phyloP scores from a whole-genome alignment of 2,113 vertebrate species.

The Phaethon lepturus region DNA sequence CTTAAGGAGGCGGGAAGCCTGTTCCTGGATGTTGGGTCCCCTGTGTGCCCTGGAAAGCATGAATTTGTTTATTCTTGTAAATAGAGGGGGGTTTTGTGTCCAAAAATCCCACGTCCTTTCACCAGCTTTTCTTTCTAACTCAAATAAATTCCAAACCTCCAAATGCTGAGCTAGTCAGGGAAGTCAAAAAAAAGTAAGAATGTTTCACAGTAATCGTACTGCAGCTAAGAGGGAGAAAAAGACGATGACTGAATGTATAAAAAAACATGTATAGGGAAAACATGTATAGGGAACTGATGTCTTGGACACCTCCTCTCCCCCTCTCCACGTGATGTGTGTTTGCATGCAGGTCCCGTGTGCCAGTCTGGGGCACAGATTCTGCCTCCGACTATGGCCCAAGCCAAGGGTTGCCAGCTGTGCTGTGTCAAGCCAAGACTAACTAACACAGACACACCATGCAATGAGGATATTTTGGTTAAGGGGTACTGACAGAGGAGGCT shows the following conservation, averaged over 20 bases:
- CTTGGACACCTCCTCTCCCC: not conserved
- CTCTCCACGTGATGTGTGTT: fast-evolving
- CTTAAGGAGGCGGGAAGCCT: not conserved
- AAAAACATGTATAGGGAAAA: not conserved
- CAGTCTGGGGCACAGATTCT: not conserved
- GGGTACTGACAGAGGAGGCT: not conserved
- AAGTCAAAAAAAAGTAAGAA: not conserved
- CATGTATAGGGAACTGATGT: fast-evolving
- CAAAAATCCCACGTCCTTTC: not conserved
- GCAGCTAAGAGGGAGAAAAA: fast-evolving
- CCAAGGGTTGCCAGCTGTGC: not conserved
- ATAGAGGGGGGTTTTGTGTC: not conserved
- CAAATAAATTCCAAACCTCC: not conserved
- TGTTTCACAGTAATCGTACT: not conserved
- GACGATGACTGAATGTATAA: not conserved
- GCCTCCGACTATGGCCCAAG: not conserved
- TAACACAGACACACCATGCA: fast-evolving
- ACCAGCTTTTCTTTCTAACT: not conserved
- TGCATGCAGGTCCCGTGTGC: fast-evolving
- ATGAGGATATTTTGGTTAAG: not conserved
- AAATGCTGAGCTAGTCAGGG: not conserved
- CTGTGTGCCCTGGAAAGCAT: not conserved
- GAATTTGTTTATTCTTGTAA: not conserved
- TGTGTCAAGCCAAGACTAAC: not conserved
- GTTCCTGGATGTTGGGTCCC: not conserved